Conservation (phyloP, 2,113 vertebrate genomes). For the Onychostoma macrolepis region DNA sequence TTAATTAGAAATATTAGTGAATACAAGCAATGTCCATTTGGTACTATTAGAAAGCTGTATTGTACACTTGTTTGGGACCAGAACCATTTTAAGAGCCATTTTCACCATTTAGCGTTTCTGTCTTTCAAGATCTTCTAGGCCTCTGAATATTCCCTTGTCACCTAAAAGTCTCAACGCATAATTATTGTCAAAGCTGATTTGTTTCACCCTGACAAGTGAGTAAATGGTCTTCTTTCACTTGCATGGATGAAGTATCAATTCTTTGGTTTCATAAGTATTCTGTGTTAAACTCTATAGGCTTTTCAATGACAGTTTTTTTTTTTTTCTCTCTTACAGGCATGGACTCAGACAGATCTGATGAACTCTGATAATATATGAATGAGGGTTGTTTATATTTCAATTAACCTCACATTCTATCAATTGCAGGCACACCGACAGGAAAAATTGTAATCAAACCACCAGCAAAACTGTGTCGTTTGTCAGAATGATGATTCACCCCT, state of each 20-base stretch:
- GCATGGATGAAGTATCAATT: background rate
- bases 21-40: background rate
- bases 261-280: background rate
- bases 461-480: conserved; percentile 4
- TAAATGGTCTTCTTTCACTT: background rate
- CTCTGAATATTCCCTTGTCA: background rate
- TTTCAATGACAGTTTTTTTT: background rate
- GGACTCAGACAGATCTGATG: background rate
- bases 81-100: background rate
- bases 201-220: background rate
- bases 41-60: no score
- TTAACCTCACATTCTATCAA: background rate
- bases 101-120: background rate
- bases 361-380: background rate
- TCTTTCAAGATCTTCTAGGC: background rate
- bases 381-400: background rate
- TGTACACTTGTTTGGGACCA: background rate
- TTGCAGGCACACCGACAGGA: background rate
- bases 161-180: background rate
- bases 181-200: background rate
- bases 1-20: background rate
- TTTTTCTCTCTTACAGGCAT: background rate
- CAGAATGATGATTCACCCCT: background rate
- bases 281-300: background rate
- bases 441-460: conserved; percentile 2